Evolutionary conservation across 2,113 vertebrate species (phyloP).

Genomic region (Gymnobelideus leadbeateri): DNA sequence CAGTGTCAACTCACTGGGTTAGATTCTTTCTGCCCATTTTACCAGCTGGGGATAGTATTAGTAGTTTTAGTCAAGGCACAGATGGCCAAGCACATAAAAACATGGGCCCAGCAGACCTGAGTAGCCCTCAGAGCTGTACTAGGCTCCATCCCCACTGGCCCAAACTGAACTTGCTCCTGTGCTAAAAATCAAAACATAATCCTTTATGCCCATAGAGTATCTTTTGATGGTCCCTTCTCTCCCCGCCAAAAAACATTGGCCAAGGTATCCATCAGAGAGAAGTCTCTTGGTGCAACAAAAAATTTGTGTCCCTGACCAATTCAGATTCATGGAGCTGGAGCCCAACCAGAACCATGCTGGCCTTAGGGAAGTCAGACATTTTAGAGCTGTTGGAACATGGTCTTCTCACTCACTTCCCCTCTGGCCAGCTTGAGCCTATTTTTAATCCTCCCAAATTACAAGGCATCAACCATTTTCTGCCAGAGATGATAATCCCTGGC

Average conservation of each 20-base stretch:
- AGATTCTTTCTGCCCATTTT: neutral
- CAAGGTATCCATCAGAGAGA: neutral
- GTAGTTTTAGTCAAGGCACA: neutral
- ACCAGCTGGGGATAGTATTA: neutral
- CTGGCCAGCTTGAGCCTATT: neutral
- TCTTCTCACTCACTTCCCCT: neutral
- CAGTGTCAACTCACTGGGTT: neutral
- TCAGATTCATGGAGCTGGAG: neutral
- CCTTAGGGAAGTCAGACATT: neutral
- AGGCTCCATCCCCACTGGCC: neutral
- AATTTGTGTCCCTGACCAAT: neutral
- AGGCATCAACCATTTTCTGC: neutral
- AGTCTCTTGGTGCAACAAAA: neutral
- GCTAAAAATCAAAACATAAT: neutral
- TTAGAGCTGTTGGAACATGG: neutral
- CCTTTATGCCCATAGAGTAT: neutral
- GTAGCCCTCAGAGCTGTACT: neutral
- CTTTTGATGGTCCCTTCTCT: neutral
- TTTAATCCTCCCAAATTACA: constrained; percentile 28
- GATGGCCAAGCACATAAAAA: neutral
- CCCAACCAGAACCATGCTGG: neutral
- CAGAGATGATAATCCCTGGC: neutral
- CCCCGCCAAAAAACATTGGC: neutral
- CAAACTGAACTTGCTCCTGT: neutral
- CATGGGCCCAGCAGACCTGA: neutral